Evolutionary conservation across 2,888 invertebrate genomes (phyloP).

Genomic region (Drosophila colorata): DNA sequence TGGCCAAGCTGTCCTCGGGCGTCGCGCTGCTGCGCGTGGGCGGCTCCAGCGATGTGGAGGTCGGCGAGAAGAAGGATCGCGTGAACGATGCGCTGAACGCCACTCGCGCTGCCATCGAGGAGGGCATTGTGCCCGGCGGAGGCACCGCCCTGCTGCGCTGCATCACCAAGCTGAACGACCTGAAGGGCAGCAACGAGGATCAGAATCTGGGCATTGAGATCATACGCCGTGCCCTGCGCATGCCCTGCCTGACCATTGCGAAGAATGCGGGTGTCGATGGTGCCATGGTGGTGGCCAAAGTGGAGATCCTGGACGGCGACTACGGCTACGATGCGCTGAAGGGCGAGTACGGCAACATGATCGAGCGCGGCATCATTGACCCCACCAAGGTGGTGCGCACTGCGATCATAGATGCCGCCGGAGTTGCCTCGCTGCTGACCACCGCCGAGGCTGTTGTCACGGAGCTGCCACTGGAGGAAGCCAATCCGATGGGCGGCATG

Average conservation of each 20-base stretch:
- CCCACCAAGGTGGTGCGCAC: constrained; percentile 97
- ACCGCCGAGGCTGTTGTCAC: constrained; percentile 98
- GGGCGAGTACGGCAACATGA: constrained; percentile 96
- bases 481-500: constrained; percentile 82
- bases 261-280: constrained; percentile 97
- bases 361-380: constrained; percentile 97
- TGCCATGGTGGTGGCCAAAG: constrained; percentile 95
- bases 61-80: constrained; percentile 97
- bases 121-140: constrained; percentile 98
- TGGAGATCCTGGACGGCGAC: constrained; percentile 91
- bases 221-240: constrained; percentile 92
- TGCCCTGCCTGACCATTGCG: constrained; percentile 96
- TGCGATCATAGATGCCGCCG: constrained; percentile 97
- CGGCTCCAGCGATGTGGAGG: constrained; percentile 95
- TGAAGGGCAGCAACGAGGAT: constrained; percentile 90
- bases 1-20: constrained; percentile 94
- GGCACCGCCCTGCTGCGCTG: constrained; percentile 95
- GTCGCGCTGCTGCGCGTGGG: constrained; percentile 92
- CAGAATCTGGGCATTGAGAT: constrained; percentile 91
- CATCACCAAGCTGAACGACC: constrained; percentile 88
- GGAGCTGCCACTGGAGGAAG: constrained; percentile 96
- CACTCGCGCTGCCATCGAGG: constrained; percentile 96
- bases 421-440: constrained; percentile 96
- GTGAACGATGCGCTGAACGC: constrained; percentile 97
- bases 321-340: constrained; percentile 96